A percentile compares a stretch with the other conserved stretches of the same genome.
phyloP scores from a whole-genome alignment of 2,797 vertebrate genomes.

The Paedocypris micromegethes region DNA sequence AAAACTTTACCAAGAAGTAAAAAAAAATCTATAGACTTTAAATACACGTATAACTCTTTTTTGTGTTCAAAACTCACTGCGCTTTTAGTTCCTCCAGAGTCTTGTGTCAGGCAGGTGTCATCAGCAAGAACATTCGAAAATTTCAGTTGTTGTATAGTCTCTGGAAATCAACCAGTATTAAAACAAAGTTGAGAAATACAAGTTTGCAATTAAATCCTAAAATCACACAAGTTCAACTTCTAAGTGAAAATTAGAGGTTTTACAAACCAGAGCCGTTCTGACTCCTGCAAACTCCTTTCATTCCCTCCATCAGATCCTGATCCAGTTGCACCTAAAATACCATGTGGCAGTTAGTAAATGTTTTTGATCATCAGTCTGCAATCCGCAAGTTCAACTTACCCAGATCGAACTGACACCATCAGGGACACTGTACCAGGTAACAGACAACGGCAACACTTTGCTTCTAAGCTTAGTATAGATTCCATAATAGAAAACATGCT shows the following conservation, averaged over 20 bases:
- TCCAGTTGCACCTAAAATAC: conserved; percentile 58
- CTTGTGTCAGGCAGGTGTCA: conserved; percentile 33
- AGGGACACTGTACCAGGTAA: conserved; percentile 65
- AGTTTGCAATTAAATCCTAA: not conserved
- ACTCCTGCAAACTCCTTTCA: conserved; percentile 63
- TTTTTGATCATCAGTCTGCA: not conserved
- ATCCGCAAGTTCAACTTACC: conserved; percentile 58
- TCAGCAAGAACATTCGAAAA: conserved; percentile 10
- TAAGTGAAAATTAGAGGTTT: not conserved
- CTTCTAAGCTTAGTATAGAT: conserved; percentile 66
- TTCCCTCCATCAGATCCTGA: conserved; percentile 41
- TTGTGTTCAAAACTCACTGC: conserved; percentile 2
- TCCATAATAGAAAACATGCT: conserved; percentile 72
- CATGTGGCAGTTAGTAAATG: not conserved
- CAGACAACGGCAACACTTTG: conserved; percentile 64
- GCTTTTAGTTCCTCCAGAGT: not conserved
- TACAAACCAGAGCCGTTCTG: conserved; percentile 42
- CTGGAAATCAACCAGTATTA: not conserved
- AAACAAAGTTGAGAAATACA: not conserved
- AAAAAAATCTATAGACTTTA: not conserved
- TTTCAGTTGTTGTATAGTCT: conserved; percentile 16
- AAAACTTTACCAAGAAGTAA: too few relatives aligned
- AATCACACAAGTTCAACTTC: not conserved
- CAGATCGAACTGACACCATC: conserved; percentile 60
- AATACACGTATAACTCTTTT: not conserved